Conservation (phyloP, 2,888 invertebrate genomes). For the Pachliopta kotzebuea region DNA sequence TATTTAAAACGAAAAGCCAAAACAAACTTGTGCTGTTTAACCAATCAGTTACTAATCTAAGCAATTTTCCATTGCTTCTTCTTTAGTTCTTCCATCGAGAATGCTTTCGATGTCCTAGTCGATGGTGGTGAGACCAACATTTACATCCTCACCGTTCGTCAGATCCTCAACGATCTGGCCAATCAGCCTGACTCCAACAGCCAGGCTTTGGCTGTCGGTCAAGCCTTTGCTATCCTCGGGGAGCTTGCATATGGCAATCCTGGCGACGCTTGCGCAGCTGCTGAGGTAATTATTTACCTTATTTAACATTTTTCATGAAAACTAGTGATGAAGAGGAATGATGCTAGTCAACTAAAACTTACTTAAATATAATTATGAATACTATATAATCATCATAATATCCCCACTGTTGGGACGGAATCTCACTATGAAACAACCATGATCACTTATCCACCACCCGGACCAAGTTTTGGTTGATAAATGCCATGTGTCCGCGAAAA, state of each 20-base stretch:
- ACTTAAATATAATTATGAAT: too few species aligned
- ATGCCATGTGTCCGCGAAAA: too few species aligned
- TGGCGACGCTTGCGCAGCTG: slow-evolving; percentile 56
- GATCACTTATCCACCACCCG: too few species aligned
- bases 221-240: slow-evolving; percentile 44
- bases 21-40: too few species aligned
- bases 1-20: too few species aligned
- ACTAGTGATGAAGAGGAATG: too few species aligned
- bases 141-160: slow-evolving; percentile 41
- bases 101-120: slow-evolving; percentile 36
- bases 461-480: too few species aligned
- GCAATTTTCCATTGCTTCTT: background rate
- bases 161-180: slow-evolving; percentile 45
- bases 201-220: slow-evolving; percentile 46
- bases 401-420: too few species aligned
- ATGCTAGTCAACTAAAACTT: too few species aligned
- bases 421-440: too few species aligned
- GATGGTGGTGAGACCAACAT: slow-evolving; percentile 51
- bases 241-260: slow-evolving; percentile 47
- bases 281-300: slow-evolving; percentile 49
- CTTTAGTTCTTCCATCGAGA: slow-evolving; percentile 39
- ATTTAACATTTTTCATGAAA: background rate
- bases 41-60: too few species aligned
- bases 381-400: too few species aligned
- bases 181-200: slow-evolving; percentile 35